phyloP scores from a whole-genome alignment of 2,888 invertebrate species.

The Drosophila helvetica region DNA sequence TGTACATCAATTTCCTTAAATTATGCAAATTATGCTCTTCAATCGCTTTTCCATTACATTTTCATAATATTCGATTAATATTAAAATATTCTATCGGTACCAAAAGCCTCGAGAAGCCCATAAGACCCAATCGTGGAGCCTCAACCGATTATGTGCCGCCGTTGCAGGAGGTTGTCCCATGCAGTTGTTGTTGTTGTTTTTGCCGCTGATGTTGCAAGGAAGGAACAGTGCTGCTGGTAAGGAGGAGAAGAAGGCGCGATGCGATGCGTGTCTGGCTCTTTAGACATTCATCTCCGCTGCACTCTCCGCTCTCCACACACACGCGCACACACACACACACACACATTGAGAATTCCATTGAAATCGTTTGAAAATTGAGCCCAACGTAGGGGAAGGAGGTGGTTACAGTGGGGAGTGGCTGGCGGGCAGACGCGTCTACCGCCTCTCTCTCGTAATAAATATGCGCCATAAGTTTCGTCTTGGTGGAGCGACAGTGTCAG shows the following conservation, averaged over 20 bases:
- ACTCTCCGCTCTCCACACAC: constrained; percentile 18
- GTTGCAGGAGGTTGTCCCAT: constrained; percentile 43
- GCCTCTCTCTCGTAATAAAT: constrained; percentile 66
- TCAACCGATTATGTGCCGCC: constrained; percentile 44
- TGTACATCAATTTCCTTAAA: too few species aligned
- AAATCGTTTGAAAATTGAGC: constrained; percentile 76
- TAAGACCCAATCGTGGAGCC: constrained; percentile 3
- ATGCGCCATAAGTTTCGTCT: constrained; percentile 55
- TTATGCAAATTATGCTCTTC: neutral
- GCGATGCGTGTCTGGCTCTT: constrained; percentile 60
- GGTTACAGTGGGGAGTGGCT: neutral
- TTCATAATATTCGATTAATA: constrained; percentile 22
- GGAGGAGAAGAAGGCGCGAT: constrained; percentile 12
- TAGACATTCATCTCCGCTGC: constrained; percentile 27
- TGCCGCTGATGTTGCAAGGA: constrained; percentile 51
- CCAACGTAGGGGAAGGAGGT: constrained; percentile 30
- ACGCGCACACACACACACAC: constrained; percentile 8
- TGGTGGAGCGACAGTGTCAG: constrained; percentile 30
- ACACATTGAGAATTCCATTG: constrained; percentile 69
- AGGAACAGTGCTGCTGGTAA: constrained; percentile 44
- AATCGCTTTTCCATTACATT: neutral
- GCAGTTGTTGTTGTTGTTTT: constrained; percentile 37
- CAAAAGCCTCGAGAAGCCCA: neutral
- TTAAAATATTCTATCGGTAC: constrained; percentile 12
- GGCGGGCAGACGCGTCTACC: constrained; percentile 52